Conservation (phyloP, 2,888 invertebrate genomes). For the Eupithecia abbreviata region DNA sequence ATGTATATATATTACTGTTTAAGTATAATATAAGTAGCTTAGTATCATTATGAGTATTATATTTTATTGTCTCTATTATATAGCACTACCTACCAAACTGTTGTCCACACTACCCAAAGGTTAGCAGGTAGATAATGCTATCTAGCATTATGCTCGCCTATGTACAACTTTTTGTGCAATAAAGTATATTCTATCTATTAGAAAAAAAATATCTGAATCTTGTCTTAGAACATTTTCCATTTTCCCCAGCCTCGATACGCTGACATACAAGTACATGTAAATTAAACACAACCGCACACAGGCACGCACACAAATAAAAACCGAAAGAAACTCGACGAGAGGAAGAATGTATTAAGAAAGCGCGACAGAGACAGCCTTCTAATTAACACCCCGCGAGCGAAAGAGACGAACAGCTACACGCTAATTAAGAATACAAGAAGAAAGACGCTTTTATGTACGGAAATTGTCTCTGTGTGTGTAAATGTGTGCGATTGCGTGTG, state of each 20-base stretch:
- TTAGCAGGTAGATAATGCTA: no score
- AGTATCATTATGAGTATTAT: no score
- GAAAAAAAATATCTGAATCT: no score
- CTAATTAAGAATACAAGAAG: conserved; percentile 89
- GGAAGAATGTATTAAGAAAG: conserved; percentile 85
- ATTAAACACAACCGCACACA: conserved; percentile 84
- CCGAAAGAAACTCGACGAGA: conserved; percentile 83
- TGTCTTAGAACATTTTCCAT: conserved; percentile 38
- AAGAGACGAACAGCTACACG: conserved; percentile 76
- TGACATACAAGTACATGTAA: conserved; percentile 84
- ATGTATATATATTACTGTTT: no score
- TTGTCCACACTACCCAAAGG: no score
- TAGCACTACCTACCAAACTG: no score
- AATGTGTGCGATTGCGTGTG: conserved; percentile 61
- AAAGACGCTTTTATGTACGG: conserved; percentile 84
- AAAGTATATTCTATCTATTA: no score
- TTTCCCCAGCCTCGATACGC: conserved; percentile 65
- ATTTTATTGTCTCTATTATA: no score
- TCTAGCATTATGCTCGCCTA: no score
- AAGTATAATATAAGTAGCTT: no score
- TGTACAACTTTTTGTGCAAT: no score
- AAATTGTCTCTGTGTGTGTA: conserved; percentile 58
- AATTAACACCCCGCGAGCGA: conserved; percentile 77
- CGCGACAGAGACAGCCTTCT: conserved; percentile 79
- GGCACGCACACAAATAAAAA: conserved; percentile 84